phyloP scores from a whole-genome alignment of 2,797 vertebrate genomes.

The Amphiprion clarkii region DNA sequence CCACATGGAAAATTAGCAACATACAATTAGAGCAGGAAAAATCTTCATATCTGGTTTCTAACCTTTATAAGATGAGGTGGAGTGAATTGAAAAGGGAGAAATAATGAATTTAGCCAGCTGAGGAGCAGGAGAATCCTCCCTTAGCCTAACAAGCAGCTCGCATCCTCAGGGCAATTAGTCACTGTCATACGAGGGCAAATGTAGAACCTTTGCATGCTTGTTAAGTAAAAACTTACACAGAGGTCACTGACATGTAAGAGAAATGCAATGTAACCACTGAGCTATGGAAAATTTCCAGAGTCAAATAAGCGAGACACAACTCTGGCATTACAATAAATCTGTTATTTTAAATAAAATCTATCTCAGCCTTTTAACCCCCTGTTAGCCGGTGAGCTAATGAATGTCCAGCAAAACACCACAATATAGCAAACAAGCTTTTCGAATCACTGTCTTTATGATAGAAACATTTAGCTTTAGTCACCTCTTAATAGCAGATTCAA shows the following conservation, averaged over 20 bases:
- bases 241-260: slow-evolving; percentile 86
- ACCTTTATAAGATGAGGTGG: slow-evolving; percentile 80
- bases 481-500: not conserved
- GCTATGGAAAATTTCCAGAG: slow-evolving; percentile 64
- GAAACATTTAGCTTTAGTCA: not conserved
- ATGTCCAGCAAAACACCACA: slow-evolving; percentile 14
- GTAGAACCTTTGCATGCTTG: slow-evolving; percentile 88
- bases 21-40: slow-evolving; percentile 75
- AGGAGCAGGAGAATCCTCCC: slow-evolving; percentile 82
- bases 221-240: slow-evolving; percentile 90
- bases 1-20: slow-evolving; percentile 70
- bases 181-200: slow-evolving; percentile 90
- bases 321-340: slow-evolving; percentile 48
- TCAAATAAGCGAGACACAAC: slow-evolving; percentile 61
- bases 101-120: slow-evolving; percentile 88
- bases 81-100: slow-evolving; percentile 83
- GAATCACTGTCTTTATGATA: not conserved
- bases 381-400: slow-evolving; percentile 4
- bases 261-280: slow-evolving; percentile 82
- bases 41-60: slow-evolving; percentile 74
- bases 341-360: slow-evolving; percentile 34
- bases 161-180: slow-evolving; percentile 89
- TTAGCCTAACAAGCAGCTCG: slow-evolving; percentile 88
- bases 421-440: not conserved
- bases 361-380: slow-evolving; percentile 24